Evolutionary conservation across 2,113 vertebrate genomes (phyloP), one percentile per base, ranked within the genome.

Genomic region (Bufo bufo): DNA sequence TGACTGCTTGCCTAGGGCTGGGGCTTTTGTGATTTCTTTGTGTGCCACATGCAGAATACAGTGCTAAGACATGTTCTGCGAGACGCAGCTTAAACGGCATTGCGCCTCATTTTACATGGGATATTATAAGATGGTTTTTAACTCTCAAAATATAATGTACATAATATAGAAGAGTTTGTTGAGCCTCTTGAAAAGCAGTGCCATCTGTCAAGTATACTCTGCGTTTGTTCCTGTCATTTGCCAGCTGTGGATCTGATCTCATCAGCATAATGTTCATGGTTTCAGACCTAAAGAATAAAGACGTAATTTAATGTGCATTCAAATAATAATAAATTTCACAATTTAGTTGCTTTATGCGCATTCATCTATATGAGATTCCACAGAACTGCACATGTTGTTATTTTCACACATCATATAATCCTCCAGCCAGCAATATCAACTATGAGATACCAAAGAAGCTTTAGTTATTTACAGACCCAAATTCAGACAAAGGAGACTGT

Each of bases 201-300:
- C 85, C 85, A 87, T 87, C 85, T 87, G 77, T 81, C 85, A 87
- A 80, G 85, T 87, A 80, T 80, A 81, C 77, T 87, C 71, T 87
- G 71, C 23, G 23, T 56, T 80, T 87, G 75, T 87, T 80, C 85
- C 85, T 81, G 85, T 87, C 85, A 80, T 87, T 87, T 87, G 85
- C 85, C 85, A 87, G 85, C 85, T 87, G 85, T 81, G 77, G 85
- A 87, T 71, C 63, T 80, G 77, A 87, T 87, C 85, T 87, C 85
- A 87, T 87, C 85, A 87, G 85, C 85, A 87, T 87, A 87, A 87
- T 80, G 61, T 80, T 80, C 63, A 87, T 87, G 77, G 85, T 69
- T 86, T 87, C 85, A 71, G 75, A 80, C 43, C 85, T 87, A 87
- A 87, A 87, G 77, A 80, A 87, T 87, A 87, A 87, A 80, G 85